A percentile compares a stretch with the other conserved stretches of the same genome.
Conservation (phyloP, 2,797 vertebrate species). For the Oryzias sinensis region DNA sequence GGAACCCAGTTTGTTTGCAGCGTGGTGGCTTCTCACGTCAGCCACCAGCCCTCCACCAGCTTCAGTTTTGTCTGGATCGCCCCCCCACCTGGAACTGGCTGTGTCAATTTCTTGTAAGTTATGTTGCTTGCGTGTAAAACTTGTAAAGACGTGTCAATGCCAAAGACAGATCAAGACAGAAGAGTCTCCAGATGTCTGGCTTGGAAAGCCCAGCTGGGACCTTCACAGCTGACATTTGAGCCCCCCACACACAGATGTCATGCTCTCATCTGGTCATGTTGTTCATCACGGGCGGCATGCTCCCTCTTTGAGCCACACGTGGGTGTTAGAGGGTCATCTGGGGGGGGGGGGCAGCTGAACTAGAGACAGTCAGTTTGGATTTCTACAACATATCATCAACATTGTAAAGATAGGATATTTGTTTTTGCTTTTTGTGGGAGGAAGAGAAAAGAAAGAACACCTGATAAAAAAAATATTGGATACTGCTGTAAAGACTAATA, state of each 20-base stretch:
- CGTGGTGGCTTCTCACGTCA: constrained; percentile 95
- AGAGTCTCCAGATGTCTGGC: neutral
- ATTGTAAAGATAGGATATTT: no score
- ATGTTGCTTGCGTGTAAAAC: neutral
- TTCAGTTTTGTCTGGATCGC: constrained; percentile 98
- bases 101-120: constrained; percentile 97
- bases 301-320: constrained; percentile 18
- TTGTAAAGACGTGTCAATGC: constrained; percentile 1
- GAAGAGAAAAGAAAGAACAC: no score
- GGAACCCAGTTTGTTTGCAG: constrained; percentile 98
- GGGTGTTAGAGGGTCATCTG: constrained; percentile 31
- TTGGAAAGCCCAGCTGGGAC: neutral
- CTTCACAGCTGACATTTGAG: constrained; percentile 20
- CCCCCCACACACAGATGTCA: constrained; percentile 21
- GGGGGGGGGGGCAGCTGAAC: constrained; percentile 28
- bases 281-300: constrained; percentile 20
- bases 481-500: no score
- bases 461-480: no score
- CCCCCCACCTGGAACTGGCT: constrained; percentile 94
- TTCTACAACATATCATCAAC: neutral
- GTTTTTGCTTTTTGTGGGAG: no score
- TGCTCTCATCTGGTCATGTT: constrained; percentile 33
- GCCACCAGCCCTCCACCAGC: constrained; percentile 92
- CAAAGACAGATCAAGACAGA: neutral
- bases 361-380: constrained; percentile 7